Evolutionary conservation across 1,140 invertebrate species (phyloP), one percentile per base, ranked within the genome.

Genomic region (Lepidurus arcticus): DNA sequence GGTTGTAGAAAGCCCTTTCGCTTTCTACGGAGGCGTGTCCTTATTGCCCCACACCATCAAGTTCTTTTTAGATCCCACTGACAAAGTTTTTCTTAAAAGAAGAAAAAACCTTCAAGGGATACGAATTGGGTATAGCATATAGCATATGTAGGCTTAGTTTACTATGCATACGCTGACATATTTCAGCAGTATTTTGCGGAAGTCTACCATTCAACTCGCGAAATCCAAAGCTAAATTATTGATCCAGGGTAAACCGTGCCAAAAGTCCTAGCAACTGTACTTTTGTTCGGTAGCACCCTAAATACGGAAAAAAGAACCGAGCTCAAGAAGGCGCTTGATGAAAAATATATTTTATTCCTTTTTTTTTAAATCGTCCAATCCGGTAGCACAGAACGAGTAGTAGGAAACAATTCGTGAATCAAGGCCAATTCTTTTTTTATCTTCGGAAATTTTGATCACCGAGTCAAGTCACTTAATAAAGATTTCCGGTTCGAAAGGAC

Each of bases 201-300:
- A 34, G 2, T 34, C 34, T 65, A 16, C 53, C 53, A 65, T 65
- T 65, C 53, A 65, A 65, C 53, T 65, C 53, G n/a, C 53, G 53
- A 65, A 65, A 65, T 21, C 53, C 21, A 65, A 65, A n/a, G 53
- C 53, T n/a, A 65, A 65, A 65, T 65, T 65, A 65, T 65, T 65
- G 53, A 65, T 65, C 53, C 53, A 21, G 21, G 16, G 4, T 65
- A 65, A 65, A 13, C 53, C 53, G 7, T 65, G 53, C 53, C 53
- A 65, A 65, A n/a, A 65, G 53, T 65, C 53, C 53, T 65, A 65
- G 53, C 53, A 65, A 65, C 53, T n/a, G 34, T 34, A 34, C 34
- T 11, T n/a, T 11, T 13, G 8, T 65, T 65, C 53, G 21, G 53
- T 3, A 65, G 21, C 10, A 65, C 5, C 53, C 53, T n/a, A 13